A percentile compares a stretch with the other conserved stretches of the same genome.
Evolutionary conservation across 2,888 invertebrate genomes (phyloP).

Genomic region (Chloromyia formosa): DNA sequence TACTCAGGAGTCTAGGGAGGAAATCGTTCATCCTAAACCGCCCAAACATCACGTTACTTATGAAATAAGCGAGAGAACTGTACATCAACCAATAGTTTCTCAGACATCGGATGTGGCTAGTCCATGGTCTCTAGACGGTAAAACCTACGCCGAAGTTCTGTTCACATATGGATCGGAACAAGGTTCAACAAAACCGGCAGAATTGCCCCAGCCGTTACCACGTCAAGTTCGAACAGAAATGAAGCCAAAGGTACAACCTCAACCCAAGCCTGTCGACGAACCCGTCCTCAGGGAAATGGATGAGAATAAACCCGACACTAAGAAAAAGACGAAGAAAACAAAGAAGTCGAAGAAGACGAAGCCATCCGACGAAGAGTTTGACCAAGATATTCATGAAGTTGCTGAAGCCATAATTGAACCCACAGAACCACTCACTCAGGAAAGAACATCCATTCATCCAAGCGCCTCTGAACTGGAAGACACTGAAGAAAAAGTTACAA

Average conservation of each 20-base stretch:
- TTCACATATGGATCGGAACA: slow-evolving; percentile 57
- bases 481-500: not conserved
- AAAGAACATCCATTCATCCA: not conserved
- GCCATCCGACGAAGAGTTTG: not conserved
- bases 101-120: too few species aligned
- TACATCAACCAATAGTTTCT: slow-evolving; percentile 48
- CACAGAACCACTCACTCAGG: not conserved
- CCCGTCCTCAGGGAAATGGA: not conserved
- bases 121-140: slow-evolving; percentile 65
- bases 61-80: slow-evolving; percentile 56
- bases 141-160: slow-evolving; percentile 77
- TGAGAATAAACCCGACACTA: slow-evolving; percentile 5
- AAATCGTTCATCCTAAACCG: not conserved
- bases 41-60: too few species aligned
- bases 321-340: slow-evolving; percentile 37
- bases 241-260: slow-evolving; percentile 42
- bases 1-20: slow-evolving; percentile 1
- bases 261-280: not conserved
- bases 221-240: slow-evolving; percentile 21
- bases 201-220: not conserved
- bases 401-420: not conserved
- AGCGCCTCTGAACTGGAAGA: not conserved
- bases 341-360: not conserved
- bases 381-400: too few species aligned
- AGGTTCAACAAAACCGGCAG: not conserved